Base-by-base conservation (phyloP, 2,113 vertebrate genomes). In the Todiramphus saurophagus region DNA sequence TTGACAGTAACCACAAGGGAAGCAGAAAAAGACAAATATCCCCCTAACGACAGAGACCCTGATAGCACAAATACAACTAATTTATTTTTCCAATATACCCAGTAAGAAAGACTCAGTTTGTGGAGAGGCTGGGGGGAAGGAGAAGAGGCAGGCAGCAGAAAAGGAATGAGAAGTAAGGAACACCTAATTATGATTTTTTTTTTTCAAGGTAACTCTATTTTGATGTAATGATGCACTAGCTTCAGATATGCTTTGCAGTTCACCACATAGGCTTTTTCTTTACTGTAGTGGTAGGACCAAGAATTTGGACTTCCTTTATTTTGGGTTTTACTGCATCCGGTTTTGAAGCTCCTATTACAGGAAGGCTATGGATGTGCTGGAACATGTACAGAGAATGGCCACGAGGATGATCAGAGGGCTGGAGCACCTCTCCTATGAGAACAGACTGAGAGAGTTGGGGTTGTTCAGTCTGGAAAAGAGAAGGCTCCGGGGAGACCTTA, bases 21-120 rank as follows among this genome's bases (percentile, higher is more conserved):
- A 95, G 66, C 5, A 92, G 93, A 91, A 93, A 96, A 93, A 96
- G 94, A 96, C 89, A 94, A 96, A 96, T 97, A 95, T 92, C 73
- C 62, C 63, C 74, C 46, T 91, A 95, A 97, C 94, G 97, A 96
- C 95, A 97, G 83, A 39, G 74, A 89, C 67, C 56, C 83, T 91
- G 97, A 96, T 97, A 97, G 83, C 88, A 96, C 87, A 95, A 86
- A 94, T 91, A n/a, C 91, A 95, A 83, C 91, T 94, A 96, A 97
- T 97, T 95, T 96, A 95, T 96, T 95, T 97, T 97, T 95, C 79
- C 92, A 92, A 59, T 85, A 83, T 25, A 95, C 2, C 23, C 17
- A 35, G 39, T 9, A 89, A 74, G 74, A 69, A 76, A 1, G 8
- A 18, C 19, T 23, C 43, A 59, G 7, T 55, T 51, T 81, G 28